These are phyloP conservation scores for Platyscapa corneri DNA, from an alignment of 1,140 invertebrate species.

Conservation along the genomic window DNA sequence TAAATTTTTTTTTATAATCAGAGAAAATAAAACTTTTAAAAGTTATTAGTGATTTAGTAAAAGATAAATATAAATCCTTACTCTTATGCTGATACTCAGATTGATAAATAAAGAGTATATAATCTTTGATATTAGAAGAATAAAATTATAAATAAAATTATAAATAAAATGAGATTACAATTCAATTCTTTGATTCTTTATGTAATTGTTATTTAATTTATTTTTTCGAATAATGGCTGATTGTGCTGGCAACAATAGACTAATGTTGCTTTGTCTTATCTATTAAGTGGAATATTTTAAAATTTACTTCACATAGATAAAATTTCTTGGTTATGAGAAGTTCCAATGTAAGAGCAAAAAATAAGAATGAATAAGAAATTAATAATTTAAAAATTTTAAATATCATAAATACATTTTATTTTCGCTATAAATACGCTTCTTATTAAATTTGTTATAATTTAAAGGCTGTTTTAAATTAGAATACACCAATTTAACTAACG, in stretches of 20 bases:
- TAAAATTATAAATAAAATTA: no score
- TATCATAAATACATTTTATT: not conserved
- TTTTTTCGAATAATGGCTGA: not conserved
- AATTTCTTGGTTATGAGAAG: slow-evolving; percentile 2
- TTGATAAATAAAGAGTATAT: no score
- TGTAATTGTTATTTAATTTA: not conserved
- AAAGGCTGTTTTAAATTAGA: not conserved
- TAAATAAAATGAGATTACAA: not conserved
- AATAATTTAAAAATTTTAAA: not conserved
- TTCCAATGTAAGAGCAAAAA: not conserved
- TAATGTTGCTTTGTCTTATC: not conserved
- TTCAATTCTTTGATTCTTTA: not conserved
- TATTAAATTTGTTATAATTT: not conserved
- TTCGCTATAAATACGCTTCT: not conserved
- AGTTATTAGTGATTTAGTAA: no score
- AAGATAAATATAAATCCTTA: no score
- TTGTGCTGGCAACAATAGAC: not conserved
- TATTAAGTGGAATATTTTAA: slow-evolving; percentile 7
- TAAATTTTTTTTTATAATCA: no score
- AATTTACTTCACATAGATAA: not conserved
- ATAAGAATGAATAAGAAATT: not conserved
- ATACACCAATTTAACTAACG: not conserved
- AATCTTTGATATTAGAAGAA: no score
- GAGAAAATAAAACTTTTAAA: no score
- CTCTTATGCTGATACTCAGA: no score